phyloP scores from a whole-genome alignment of 2,113 vertebrate species.

The Megaptera novaeangliae region DNA sequence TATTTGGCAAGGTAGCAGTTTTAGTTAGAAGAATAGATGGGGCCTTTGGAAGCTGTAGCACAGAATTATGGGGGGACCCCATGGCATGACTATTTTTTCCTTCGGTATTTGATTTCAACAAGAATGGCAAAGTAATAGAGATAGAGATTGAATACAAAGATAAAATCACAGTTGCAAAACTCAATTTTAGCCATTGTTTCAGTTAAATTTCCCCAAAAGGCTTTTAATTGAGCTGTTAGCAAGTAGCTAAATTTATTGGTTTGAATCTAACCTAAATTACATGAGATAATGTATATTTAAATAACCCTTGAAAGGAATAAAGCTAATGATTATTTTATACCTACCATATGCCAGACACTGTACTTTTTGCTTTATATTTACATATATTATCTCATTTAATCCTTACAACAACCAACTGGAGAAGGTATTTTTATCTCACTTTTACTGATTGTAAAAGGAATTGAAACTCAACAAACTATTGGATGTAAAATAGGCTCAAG shows the following conservation, averaged over 20 bases:
- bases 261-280: not conserved
- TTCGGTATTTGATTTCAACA: constrained; percentile 19
- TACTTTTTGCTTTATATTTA: constrained; percentile 40
- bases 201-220: not conserved
- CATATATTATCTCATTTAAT: constrained; percentile 17
- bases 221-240: not conserved
- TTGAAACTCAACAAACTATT: not conserved
- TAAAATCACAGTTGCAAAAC: constrained; percentile 13
- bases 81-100: not conserved
- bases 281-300: constrained; percentile 32
- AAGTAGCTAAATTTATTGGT: constrained; percentile 1
- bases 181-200: constrained; percentile 19
- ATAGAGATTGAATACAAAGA: constrained; percentile 2
- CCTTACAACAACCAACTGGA: not conserved
- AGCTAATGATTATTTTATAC: constrained; percentile 23
- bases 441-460: not conserved
- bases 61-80: not conserved
- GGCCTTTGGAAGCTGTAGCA: not conserved
- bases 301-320: constrained; percentile 21
- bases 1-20: constrained; percentile 28
- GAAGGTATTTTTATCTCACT: constrained; percentile 5
- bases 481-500: not conserved
- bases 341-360: not conserved
- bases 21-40: not conserved
- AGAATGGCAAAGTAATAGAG: constrained; percentile 10